phyloP scores from a whole-genome alignment of 2,797 vertebrate species.

The Myotis daubentonii region DNA sequence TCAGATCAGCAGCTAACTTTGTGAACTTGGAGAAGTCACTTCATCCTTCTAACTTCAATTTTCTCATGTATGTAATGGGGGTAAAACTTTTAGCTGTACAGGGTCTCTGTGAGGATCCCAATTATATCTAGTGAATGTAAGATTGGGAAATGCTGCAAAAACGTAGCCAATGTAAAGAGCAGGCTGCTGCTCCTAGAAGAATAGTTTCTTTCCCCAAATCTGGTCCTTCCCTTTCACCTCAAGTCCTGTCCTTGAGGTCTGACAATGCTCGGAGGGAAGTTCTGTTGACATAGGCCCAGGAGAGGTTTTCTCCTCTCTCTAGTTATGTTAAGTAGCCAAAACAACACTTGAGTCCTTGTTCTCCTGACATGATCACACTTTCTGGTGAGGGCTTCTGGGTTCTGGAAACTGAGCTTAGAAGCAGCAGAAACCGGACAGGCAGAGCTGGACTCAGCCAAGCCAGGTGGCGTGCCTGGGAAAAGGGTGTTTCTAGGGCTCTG shows the following conservation, averaged over 20 bases:
- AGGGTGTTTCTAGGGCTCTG: not conserved
- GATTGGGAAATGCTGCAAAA: not conserved
- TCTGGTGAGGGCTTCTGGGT: not conserved
- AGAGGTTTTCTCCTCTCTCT: conserved; percentile 10
- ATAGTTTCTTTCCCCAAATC: not conserved
- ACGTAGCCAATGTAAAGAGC: not conserved
- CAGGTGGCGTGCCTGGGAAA: not conserved
- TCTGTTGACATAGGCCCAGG: not conserved
- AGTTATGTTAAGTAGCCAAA: not conserved
- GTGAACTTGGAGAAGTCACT: not conserved
- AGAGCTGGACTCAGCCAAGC: not conserved
- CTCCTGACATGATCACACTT: not conserved
- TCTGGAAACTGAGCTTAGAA: conserved; percentile 10
- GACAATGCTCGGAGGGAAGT: not conserved
- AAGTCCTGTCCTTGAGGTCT: not conserved
- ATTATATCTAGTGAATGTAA: not conserved
- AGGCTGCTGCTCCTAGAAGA: not conserved
- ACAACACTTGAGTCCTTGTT: not conserved
- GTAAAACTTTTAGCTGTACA: conserved; percentile 25
- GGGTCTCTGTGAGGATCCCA: not conserved
- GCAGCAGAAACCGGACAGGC: not conserved
- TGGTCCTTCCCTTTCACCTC: not conserved
- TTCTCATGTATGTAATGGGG: conserved; percentile 32
- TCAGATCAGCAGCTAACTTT: not conserved
- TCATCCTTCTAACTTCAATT: conserved; percentile 37